Base-by-base conservation (phyloP, 2,113 vertebrate species). In the Merops nubicus region DNA sequence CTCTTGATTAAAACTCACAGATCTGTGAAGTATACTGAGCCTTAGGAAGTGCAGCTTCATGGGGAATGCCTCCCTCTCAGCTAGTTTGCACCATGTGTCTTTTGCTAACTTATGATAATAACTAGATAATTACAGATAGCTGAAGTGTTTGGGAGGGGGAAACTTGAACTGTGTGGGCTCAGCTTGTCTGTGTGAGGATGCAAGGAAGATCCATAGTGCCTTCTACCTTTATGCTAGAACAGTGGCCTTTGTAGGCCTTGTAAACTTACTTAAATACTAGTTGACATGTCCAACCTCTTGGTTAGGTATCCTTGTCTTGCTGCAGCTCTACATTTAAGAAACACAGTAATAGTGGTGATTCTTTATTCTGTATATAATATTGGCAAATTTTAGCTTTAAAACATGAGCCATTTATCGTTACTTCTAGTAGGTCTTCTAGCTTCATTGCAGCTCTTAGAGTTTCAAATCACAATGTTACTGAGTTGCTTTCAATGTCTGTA, bases 401-500 rank as follows among this genome's bases (percentile, higher is more conserved):
- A 59, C 17, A 6, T n/a, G 33, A 91, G 34, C 47, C 6, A 15
- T 75, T 78, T 82, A 34, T 73, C 63, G 26, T 62, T 91, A 62
- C 45, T 85, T 62, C 57, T 42, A 7, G 12, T 15, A 45, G 63
- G 38, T 36, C 33, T 79, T 89, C 45, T 54, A 7, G 36, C 73
- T 72, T 34, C 76, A 65, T 42, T 68, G 33, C 64, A 85, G 62
- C 57, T 78, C 48, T 75, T 54, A 21, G 53, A 5, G 22, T 51
- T 85, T 90, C 20, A 26, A 59, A 10, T 91, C 72, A n/a, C 78
- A 79, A 8, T 88, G 93, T 93, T 74, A 38, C 88, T 70, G 82
- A 91, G 50, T 89, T 95, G 92, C 90, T 91, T 95, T 93, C 82
- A 36, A 1, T 59, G 72, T 95, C 77, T 85, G 62, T 73, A 17